Base-by-base conservation (phyloP, 2,888 invertebrate species). In the Aphidoletes aphidimyza region DNA sequence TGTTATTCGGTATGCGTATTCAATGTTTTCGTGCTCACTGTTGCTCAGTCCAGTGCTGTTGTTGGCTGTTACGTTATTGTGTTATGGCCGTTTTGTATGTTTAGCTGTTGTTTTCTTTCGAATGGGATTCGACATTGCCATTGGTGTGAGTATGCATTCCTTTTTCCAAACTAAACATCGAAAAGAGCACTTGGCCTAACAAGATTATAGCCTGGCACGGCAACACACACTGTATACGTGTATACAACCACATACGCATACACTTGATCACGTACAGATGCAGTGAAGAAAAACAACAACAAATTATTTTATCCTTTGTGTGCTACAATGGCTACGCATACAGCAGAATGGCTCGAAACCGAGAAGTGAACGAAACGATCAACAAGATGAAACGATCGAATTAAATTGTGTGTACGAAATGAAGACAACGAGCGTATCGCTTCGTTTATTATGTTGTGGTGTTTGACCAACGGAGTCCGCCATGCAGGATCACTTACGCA, bases 21-120 rank as follows among this genome's bases (percentile, higher is more conserved):
- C 69, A 14, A 14, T 69, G 30, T 34, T 54, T n/a, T n/a, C n/a
- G n/a, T n/a, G n/a, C 54, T 2, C n/a, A 17, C 14, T 69, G 69
- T 69, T 47, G 69, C 30, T 69, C 30, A 69, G 69, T 69, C 69
- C 69, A 69, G 69, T 69, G 69, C 8, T 69, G 34, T 54, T 69
- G 54, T 54, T 17, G 3, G 69, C 69, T 69, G 69, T 69, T 30
- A 14, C 34, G 11, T 69, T 69, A 69, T 69, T 69, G 69, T 69
- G 30, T 30, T 69, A 69, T 69, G 69, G 69, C 69, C 69, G 69
- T 69, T 69, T 69, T 69, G 69, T 69, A 30, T 30, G 69, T 30
- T 69, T 69, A 30, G 30, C 30, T 69, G 69, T 6, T 69, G 69
- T 30, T 69, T 26, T 54, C 3, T 54, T 54, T 54, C 69, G 34